Evolutionary conservation across 2,113 vertebrate genomes (phyloP).

Genomic region (Chloropsis hardwickii): DNA sequence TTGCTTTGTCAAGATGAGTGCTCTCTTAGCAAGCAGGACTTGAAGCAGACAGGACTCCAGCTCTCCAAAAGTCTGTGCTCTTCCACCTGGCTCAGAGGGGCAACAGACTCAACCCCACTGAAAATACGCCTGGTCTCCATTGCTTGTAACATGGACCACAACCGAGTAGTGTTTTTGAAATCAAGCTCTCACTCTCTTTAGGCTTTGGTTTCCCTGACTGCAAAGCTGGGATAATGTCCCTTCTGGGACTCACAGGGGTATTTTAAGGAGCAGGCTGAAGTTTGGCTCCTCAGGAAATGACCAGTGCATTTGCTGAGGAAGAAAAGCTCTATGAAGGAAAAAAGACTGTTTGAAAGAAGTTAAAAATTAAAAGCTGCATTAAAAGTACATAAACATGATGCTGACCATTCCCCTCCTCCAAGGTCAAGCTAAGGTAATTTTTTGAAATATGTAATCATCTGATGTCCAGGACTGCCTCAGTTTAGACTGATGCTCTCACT

Average conservation of each 20-base stretch:
- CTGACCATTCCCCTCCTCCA: background rate
- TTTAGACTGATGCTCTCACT: background rate
- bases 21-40: background rate
- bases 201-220: background rate
- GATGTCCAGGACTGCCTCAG: background rate
- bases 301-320: background rate
- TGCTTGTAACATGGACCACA: background rate
- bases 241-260: background rate
- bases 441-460: background rate
- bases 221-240: background rate
- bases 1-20: background rate
- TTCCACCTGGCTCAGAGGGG: rapidly evolving
- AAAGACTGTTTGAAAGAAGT: background rate
- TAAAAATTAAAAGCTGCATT: constrained; percentile 7
- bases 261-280: background rate
- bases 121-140: background rate
- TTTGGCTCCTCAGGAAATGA: background rate
- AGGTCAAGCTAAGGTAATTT: background rate
- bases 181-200: background rate
- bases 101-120: background rate
- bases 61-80: background rate
- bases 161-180: background rate
- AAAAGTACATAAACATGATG: background rate
- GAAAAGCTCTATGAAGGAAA: background rate
- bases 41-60: background rate